Base-by-base conservation (phyloP, 2,113 vertebrate genomes). In the Lepus timidus region DNA sequence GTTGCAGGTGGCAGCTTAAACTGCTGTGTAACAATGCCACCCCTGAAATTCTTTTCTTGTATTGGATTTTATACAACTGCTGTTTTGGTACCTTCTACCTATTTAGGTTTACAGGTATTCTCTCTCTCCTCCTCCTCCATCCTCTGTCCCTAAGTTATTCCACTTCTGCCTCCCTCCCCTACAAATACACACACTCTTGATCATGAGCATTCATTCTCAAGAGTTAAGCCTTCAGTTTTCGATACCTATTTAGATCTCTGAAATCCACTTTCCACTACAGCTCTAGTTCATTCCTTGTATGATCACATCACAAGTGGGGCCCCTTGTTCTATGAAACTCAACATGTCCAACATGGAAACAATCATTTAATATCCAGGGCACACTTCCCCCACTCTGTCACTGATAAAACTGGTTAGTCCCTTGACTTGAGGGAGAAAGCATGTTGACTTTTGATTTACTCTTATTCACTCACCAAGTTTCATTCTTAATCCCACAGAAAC, bases 381-480 rank as follows among this genome's bases (percentile, higher is more conserved):
- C 74, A 82, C 25, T 61, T 70, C 13, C 58, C 39, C 9, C 70
- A 23, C 39, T 85, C 29, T 20, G 76, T 76, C 61, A 62, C 5
- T 73, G 78, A 67, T 25, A 84, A 12, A 64, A 11, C 22, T 71
- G 6, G 19, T 8, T 1, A 78, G 68, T 64, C 52, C 62, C n/a
- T 51, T 33, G 52, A 44, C 33, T 23, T 2, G 2, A 80, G 33
- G 52, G 23, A 58, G 14, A 12, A 78, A 27, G 29, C n/a, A 71
- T 80, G 82, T 73, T 82, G 83, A 83, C 22, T 84, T 49, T 44
- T 62, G 78, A 93, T 73, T 85, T 88, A 75, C 13, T 44, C 39
- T 36, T 75, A 4, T 93, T 91, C 0, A n/a, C 19, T 79, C 39
- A 90, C 29, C 17, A 62, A 74, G 31, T 25, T 55, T 67, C 12